Base-by-base conservation (phyloP, 2,113 vertebrate genomes). In the Romanogobio albipinnatus region DNA sequence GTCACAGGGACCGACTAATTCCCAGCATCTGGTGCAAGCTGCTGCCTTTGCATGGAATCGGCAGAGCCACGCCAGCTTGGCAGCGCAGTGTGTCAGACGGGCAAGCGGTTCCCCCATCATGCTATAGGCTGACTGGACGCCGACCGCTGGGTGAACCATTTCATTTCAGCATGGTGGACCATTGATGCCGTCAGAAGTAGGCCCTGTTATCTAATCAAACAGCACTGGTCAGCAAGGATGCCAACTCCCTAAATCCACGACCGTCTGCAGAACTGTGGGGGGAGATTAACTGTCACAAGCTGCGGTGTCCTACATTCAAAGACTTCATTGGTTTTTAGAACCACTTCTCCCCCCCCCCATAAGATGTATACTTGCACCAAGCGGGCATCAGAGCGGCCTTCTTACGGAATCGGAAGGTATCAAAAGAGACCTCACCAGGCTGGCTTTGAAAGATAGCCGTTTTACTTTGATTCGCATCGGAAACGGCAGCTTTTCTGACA, bases 191-290 rank as follows among this genome's bases (percentile, higher is more conserved):
- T 90, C 90, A 90, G 93, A 90, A 89, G 89, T 90, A 90, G 62
- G 91, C 90, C 90, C 91, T 92, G 91, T 94, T 94, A 94, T 94
- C 93, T 94, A 94, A 94, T 94, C 94, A 93, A 93, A 93, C 92
- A 94, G 94, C 91, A 89, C 89, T 92, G 92, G 93, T 93, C 92
- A 92, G 91, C 92, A 91, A 91, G 85, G 91, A 93, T 93, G 93
- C 93, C 94, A 94, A 89, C 88, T 90, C 36, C 86, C 91, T 92
- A 93, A 94, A 94, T 93, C 91, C 91, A 91, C 86, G 90, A 91
- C 92, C 90, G 89, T 90, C 91, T 92, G 92, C 90, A 92, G 91
- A 92, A 92, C 93, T 90, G 86, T 91, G 87, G 90, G 93, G 92
- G 92, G 90, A 93, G 93, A 93, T 93, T 92, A 94, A 89, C 92